Conservation (phyloP, 2,888 invertebrate genomes). For the Suillia variegata region DNA sequence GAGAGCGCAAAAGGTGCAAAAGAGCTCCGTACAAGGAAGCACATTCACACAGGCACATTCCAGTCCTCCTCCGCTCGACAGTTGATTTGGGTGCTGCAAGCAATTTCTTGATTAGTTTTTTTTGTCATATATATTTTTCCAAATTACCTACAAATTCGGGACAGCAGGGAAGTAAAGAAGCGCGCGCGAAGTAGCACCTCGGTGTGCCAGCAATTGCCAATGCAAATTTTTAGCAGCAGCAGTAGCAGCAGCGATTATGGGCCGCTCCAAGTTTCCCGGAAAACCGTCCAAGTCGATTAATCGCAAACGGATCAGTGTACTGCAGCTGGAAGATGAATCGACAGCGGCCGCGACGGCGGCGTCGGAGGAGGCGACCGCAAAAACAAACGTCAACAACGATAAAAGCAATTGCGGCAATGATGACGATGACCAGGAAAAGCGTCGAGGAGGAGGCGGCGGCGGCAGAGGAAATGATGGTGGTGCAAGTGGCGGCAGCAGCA, state of each 20-base stretch:
- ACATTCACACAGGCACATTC: not conserved
- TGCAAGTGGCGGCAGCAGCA: constrained; percentile 26
- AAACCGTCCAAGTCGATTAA: constrained; percentile 86
- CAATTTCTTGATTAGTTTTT: constrained; percentile 1
- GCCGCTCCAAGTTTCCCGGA: constrained; percentile 73
- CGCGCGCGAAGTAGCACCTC: not conserved
- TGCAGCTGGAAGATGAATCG: constrained; percentile 57
- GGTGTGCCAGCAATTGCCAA: constrained; percentile 29
- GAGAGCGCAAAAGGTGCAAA: constrained; percentile 39
- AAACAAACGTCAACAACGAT: not conserved
- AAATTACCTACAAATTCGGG: not conserved
- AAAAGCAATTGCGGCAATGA: constrained; percentile 21
- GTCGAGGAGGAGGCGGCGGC: constrained; percentile 17
- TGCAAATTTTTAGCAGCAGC: constrained; percentile 35
- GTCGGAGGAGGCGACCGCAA: not conserved
- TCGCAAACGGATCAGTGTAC: constrained; percentile 82
- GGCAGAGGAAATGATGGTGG: constrained; percentile 24
- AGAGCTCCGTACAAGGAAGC: no score
- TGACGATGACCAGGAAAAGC: constrained; percentile 26
- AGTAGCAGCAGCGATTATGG: constrained; percentile 47
- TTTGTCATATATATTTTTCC: not conserved
- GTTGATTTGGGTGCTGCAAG: not conserved
- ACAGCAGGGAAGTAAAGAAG: not conserved
- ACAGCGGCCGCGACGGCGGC: constrained; percentile 21
- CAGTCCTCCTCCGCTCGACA: not conserved